phyloP scores from a whole-genome alignment of 1,140 invertebrate species.

The Aphis craccivora region DNA sequence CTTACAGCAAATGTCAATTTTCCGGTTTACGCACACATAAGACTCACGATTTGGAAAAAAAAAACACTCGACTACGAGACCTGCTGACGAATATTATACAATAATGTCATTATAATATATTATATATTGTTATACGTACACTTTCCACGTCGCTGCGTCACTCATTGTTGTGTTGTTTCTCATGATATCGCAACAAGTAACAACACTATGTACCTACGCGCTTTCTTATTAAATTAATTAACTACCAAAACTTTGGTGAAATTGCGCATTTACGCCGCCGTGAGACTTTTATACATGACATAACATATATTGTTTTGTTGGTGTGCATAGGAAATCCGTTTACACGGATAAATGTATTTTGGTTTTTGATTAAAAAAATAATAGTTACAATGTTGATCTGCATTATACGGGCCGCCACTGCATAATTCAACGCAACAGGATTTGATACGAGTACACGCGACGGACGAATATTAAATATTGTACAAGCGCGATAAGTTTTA shows the following conservation, averaged over 20 bases:
- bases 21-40: not conserved
- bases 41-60: not conserved
- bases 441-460: not conserved
- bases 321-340: not conserved
- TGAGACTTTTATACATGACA: not conserved
- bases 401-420: not conserved
- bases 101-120: not conserved
- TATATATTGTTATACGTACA: not conserved
- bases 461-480: not conserved
- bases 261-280: not conserved
- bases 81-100: not conserved
- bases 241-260: not conserved
- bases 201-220: not conserved
- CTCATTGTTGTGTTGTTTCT: constrained; percentile 14
- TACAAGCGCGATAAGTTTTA: not conserved
- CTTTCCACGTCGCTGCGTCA: not conserved
- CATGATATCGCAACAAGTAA: not conserved
- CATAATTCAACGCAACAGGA: not conserved
- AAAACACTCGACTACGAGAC: not conserved
- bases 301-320: not conserved
- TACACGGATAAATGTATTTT: not conserved
- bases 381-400: not conserved
- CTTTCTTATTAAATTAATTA: constrained; percentile 19
- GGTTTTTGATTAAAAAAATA: not conserved
- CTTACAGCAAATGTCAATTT: not conserved